Evolutionary conservation across 2,113 vertebrate species (phyloP).

Genomic region (Trogon surrucura): DNA sequence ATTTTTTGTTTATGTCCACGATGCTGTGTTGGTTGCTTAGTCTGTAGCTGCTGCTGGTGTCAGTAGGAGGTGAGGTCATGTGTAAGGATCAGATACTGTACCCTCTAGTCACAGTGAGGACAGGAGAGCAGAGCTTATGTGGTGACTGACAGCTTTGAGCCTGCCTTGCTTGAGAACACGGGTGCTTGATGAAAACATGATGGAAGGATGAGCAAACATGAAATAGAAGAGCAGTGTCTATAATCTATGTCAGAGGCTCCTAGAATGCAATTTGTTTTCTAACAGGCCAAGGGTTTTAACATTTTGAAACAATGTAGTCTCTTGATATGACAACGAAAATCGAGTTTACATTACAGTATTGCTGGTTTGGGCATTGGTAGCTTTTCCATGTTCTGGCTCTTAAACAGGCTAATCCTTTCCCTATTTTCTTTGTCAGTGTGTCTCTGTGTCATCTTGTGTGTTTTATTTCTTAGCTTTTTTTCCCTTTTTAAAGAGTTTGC

Average conservation of each 20-base stretch:
- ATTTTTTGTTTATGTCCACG: neutral
- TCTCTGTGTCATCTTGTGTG: neutral
- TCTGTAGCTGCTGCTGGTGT: neutral
- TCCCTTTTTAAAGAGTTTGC: neutral
- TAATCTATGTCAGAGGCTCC: neutral
- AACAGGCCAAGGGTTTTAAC: neutral
- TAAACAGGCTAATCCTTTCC: neutral
- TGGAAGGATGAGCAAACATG: neutral
- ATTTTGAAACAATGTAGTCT: neutral
- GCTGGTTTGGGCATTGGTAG: neutral
- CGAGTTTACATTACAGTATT: neutral
- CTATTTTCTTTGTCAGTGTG: neutral
- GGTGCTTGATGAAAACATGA: neutral
- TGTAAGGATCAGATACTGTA: accelerated
- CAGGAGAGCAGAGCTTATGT: accelerated
- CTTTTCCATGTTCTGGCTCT: neutral
- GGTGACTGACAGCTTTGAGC: neutral
- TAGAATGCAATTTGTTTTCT: neutral
- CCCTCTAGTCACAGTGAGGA: accelerated
- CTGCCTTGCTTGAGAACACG: accelerated
- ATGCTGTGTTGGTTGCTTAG: neutral
- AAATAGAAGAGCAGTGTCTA: neutral
- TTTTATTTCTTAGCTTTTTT: neutral
- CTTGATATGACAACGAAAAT: neutral
- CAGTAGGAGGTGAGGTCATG: neutral